Conservation (phyloP, 2,797 vertebrate genomes). For the Gambusia yucatana region DNA sequence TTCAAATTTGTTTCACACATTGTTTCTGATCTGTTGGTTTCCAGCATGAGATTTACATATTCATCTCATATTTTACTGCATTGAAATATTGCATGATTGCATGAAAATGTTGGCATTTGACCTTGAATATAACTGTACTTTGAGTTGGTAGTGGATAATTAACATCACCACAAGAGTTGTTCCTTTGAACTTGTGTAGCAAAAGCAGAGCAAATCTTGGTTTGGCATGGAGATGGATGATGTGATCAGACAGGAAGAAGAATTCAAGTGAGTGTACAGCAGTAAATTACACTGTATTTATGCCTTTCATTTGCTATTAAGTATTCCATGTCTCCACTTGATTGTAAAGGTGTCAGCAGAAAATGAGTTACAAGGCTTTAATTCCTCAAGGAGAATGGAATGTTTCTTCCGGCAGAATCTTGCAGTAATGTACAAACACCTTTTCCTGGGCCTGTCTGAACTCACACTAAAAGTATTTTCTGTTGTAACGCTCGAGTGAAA, state of each 20-base stretch:
- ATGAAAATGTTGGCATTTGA: background rate
- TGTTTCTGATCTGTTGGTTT: background rate
- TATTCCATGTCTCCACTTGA: conserved; percentile 12
- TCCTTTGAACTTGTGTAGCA: background rate
- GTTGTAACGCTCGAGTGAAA: background rate
- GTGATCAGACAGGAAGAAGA: background rate
- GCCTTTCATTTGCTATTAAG: conserved; percentile 26
- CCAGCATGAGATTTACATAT: background rate
- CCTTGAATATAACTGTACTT: background rate
- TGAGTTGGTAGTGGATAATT: background rate
- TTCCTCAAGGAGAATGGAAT: conserved; percentile 49
- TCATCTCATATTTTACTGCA: background rate
- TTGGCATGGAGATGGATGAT: background rate
- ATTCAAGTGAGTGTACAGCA: background rate
- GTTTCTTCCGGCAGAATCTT: conserved; percentile 48
- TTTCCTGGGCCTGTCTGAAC: conserved; percentile 69
- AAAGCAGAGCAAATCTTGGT: background rate
- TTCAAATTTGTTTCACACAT: background rate
- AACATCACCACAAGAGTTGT: background rate
- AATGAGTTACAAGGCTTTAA: conserved; percentile 40
- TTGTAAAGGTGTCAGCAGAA: conserved; percentile 42
- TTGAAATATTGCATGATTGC: background rate
- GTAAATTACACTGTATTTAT: background rate
- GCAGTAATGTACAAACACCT: conserved; percentile 44
- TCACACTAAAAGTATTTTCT: conserved; percentile 55